Evolutionary conservation across 2,797 vertebrate species (phyloP).

Genomic region (Chelonia mydas): DNA sequence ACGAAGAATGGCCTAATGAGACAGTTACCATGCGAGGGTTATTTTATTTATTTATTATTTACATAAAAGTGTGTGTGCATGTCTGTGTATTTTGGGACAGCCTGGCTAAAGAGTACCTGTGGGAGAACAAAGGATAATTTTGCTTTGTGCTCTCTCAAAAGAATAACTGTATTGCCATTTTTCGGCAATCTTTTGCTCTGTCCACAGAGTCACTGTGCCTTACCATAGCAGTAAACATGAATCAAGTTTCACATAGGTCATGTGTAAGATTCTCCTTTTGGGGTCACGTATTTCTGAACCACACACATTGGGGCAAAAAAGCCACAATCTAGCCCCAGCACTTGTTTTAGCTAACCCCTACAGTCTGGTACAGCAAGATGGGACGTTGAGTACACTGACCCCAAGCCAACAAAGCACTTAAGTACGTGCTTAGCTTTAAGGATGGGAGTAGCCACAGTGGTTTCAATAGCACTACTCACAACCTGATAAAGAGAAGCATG

Average conservation of each 20-base stretch:
- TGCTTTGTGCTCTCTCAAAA: not conserved
- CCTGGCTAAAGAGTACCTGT: not conserved
- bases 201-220: not conserved
- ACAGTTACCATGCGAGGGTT: not conserved
- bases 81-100: not conserved
- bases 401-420: not conserved
- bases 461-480: not conserved
- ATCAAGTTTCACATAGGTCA: not conserved
- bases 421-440: not conserved
- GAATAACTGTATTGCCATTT: not conserved
- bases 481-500: not conserved
- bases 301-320: not conserved
- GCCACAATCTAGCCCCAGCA: not conserved
- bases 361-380: too few relatives aligned
- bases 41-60: not conserved
- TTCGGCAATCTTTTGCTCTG: not conserved
- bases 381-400: not conserved
- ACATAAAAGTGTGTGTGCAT: not conserved
- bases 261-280: not conserved
- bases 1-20: not conserved
- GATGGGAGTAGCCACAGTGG: not conserved
- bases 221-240: not conserved
- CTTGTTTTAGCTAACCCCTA: too few relatives aligned
- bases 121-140: not conserved
- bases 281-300: not conserved